Base-by-base conservation (phyloP, 1,140 invertebrate genomes). In the Lepidotrigona ventralis region DNA sequence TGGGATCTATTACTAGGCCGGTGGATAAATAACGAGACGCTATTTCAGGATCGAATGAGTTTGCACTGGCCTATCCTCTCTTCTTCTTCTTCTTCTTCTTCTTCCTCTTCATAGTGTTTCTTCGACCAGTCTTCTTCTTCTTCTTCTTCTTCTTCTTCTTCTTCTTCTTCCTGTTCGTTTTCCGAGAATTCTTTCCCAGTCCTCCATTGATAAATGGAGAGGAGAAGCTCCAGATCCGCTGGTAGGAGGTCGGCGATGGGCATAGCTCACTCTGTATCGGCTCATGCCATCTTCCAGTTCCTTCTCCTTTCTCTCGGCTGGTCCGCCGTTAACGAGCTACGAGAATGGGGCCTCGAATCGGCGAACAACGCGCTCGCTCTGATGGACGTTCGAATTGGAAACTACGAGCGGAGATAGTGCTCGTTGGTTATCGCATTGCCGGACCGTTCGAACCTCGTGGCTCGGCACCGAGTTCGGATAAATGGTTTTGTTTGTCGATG, bases 1-100 rank as follows among this genome's bases (percentile, higher is more conserved):
- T 80, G 77, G 87, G 87, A 92, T 91, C 87, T 90, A 92, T 92
- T 91, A 91, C 91, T 80, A 73, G 29, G 73, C 70, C 72, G 82
- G 63, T 80, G 90, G 89, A 92, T 93, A 92, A 93, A 92, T 92
- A 92, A 93, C 91, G 85, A 89, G 88, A 76, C 73, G 83, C 83
- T 87, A 87, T 90, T 91, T 78, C 84, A 79, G 84, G 69, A 88
- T 83, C 86, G 89, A 92, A 92, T 90, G 90, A 92, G 90, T 91
- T 89, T 87, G 75, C 89, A 86, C 82, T 79, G 78, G 84, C 54
- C 72, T 69, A 51, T 60, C 58, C 73, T 79, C 79, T 54, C 71
- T 51, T 84, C 51, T 76, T 60, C 66, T 70, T 53, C 79, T 63
- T 64, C 69, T 75, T 70, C 54, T 14, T 60, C 60, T 11, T 68